Base-by-base conservation (phyloP, 2,888 invertebrate genomes). In the Ichneumoninae sp. region DNA sequence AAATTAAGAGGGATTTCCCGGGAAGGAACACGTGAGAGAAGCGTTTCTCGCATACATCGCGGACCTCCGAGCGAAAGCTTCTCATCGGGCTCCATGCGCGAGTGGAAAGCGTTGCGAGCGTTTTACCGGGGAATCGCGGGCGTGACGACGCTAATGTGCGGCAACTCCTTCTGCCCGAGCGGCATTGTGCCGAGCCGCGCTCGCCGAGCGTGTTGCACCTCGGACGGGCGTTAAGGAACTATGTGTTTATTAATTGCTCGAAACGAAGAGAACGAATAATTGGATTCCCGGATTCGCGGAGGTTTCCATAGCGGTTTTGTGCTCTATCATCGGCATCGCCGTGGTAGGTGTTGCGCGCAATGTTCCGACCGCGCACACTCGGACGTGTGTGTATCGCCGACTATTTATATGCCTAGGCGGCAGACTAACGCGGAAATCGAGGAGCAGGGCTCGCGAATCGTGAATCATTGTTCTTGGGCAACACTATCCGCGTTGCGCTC, bases 401-500 rank as follows among this genome's bases (percentile, higher is more conserved):
- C 33, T 36, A 26, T 62, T 50, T 50, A 44, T 47, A n/a, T 62
- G 22, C 22, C 52, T 52, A 47, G 68, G 50, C 60, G 44, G 44
- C 66, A 74, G 69, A 69, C 74, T 72, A 86, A 87, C 81, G 52
- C 84, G 89, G 89, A 89, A 89, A 89, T 89, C 87, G 88, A 69
- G 74, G 36, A 66, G 69, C 87, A 87, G 88, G 87, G 80, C 80
- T 86, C 82, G 87, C 87, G 87, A 90, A 87, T 89, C 89, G 88
- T 91, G 90, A 91, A 90, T 91, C 90, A 91, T 90, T 88, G 89
- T 85, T 87, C 80, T 82, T 80, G 85, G 80, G 87, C 86, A 86
- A 87, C 83, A 80, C 40, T 77, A 83, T 82, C 82, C 82, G 79
- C 71, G 77, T 70, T 74, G 71, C 62, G 65, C 71, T 52, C 57